Percentiles rank a stretch among this genome's conserved stretches.
Evolutionary conservation across 2,113 vertebrate genomes (phyloP).

Genomic region (Gallinago media): DNA sequence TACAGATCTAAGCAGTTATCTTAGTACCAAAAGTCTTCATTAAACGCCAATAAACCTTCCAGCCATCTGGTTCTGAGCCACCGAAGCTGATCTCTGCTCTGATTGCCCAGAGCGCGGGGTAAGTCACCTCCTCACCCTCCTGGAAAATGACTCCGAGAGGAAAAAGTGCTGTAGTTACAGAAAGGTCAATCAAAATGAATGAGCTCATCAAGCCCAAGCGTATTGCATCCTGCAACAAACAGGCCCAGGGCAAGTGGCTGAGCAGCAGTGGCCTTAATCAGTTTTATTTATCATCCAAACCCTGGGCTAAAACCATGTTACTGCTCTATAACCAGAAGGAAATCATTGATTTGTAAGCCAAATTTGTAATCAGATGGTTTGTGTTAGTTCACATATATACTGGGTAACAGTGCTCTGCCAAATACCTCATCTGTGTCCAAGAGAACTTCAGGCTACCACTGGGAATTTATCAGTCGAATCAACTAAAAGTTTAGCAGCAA

Average conservation of each 20-base stretch:
- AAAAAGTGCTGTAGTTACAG: not conserved
- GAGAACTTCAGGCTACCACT: not conserved
- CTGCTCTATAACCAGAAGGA: not conserved
- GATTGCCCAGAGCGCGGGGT: not conserved
- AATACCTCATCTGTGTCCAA: not conserved
- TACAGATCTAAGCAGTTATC: not conserved
- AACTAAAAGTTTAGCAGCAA: not conserved
- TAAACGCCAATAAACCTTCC: not conserved
- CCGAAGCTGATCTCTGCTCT: not conserved
- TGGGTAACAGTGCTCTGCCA: not conserved
- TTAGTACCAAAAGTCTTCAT: not conserved
- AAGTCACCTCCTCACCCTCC: not conserved
- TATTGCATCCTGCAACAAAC: not conserved
- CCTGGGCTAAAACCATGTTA: not conserved
- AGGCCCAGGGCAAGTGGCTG: not conserved
- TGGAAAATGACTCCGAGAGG: not conserved
- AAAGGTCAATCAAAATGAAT: not conserved
- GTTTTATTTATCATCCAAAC: not conserved
- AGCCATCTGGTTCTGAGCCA: not conserved
- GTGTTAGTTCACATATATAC: not conserved
- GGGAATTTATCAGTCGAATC: not conserved
- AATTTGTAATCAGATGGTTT: not conserved
- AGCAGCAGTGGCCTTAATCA: not conserved
- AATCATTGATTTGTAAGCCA: not conserved
- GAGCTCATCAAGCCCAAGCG: accelerated